These are phyloP conservation scores for Probaryconus sp. DNA, from an alignment of 1,140 invertebrate species.

Conservation along the genomic window DNA sequence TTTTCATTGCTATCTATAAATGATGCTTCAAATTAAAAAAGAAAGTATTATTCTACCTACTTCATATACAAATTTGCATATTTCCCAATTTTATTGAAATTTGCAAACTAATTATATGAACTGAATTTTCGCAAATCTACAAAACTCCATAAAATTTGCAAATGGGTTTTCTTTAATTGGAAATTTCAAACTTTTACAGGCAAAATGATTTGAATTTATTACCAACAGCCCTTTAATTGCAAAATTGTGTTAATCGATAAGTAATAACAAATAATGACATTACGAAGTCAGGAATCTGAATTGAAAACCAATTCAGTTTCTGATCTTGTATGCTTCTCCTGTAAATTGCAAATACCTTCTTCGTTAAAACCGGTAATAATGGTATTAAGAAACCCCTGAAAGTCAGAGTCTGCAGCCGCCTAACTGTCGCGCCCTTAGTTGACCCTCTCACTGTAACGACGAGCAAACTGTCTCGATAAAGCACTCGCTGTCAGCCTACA, in stretches of 20 bases:
- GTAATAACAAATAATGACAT: conserved; percentile 3
- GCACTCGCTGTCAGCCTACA: conserved; percentile 54
- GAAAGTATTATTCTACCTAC: too few species aligned
- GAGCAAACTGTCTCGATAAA: conserved; percentile 50
- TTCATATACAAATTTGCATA: too few species aligned
- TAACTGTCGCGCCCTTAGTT: conserved; percentile 69
- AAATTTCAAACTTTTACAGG: conserved; percentile 36
- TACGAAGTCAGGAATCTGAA: background rate
- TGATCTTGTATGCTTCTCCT: background rate
- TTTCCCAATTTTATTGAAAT: too few species aligned
- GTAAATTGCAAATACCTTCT: conserved; percentile 45
- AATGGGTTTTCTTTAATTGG: too few species aligned
- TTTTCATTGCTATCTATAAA: too few species aligned
- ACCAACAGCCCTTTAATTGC: too few species aligned
- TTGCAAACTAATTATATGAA: too few species aligned
- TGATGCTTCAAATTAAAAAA: too few species aligned
- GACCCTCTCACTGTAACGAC: conserved; percentile 62
- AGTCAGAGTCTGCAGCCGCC: conserved; percentile 69
- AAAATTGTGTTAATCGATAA: too few species aligned
- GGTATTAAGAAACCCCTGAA: conserved; percentile 74
- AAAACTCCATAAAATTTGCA: too few species aligned
- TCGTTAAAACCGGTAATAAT: conserved; percentile 72
- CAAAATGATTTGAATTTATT: conserved; percentile 29
- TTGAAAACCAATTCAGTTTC: conserved; percentile 29
- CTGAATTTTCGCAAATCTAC: too few species aligned